Base-by-base conservation (phyloP, 2,797 vertebrate genomes). In the Hydrolagus colliei region DNA sequence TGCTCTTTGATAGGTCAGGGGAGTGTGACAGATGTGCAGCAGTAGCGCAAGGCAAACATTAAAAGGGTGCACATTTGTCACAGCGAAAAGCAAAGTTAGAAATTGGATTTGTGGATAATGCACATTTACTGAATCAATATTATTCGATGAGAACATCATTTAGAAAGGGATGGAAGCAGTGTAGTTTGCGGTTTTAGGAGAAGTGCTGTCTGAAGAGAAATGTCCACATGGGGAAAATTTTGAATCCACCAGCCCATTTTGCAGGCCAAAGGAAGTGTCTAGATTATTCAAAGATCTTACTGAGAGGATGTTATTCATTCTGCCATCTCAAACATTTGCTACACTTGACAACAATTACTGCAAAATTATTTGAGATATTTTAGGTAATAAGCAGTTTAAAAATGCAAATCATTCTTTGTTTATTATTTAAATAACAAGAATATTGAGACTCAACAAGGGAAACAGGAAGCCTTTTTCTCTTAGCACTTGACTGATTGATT, bases 41-140 rank as follows among this genome's bases (percentile, higher is more conserved):
- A 68, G 68, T 71, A 20, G 16, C 41, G 62, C 62, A 20, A 20
- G 65, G 79, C 79, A 84, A 65, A 35, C 65, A 67, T 76, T 52
- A 67, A 82, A 52, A 84, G n/a, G 9, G 71, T 11, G 32, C 18
- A 52, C 65, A 71, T 84, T 84, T 84, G n/a, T 67, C 79, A 84
- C 65, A 41, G 16, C 67, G 22, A n/a, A 68, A 35, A 16, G 52
- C 32, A 32, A 14, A 18, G 65, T 32, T 16, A 71, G 16, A 32
- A 16, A 71, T 35, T 84, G 79, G 79, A 71, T 84, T 77, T 84
- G 79, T 67, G 65, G 65, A 71, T 41, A 68, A 84, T 61, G 75
- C 8, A 59, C 75, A 77, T 68, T 82, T 68, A 68, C 27, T 41
- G 9, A 68, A 68, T 82, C 27, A 68, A 68, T 67, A 41, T 32